A percentile compares a stretch with the other conserved stretches of the same genome.
These are phyloP conservation scores for Crypturellus tataupa DNA, from an alignment of 2,797 vertebrate genomes.

Conservation along the genomic window DNA sequence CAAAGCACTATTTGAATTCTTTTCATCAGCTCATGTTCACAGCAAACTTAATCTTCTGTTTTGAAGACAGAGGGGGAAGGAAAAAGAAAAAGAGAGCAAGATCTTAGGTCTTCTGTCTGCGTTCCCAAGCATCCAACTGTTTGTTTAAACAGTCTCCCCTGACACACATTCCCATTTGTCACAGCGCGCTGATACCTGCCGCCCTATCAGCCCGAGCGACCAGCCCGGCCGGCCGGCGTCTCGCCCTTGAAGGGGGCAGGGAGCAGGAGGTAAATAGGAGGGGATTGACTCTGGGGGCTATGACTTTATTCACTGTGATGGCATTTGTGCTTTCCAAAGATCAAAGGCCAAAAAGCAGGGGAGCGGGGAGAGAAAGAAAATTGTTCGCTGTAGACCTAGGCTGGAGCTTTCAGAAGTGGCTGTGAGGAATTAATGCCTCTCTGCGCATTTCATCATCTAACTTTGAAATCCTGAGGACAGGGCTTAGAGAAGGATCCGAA, in stretches of 20 bases:
- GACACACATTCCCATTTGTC: conserved; percentile 79
- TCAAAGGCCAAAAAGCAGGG: conserved; percentile 65
- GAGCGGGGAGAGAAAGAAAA: conserved; percentile 38
- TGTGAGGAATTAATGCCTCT: conserved; percentile 67
- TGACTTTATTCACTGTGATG: conserved; percentile 71
- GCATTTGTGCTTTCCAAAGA: conserved; percentile 68
- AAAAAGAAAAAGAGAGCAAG: conserved; percentile 56
- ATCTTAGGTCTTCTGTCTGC: conserved; percentile 76
- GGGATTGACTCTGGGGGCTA: conserved; percentile 64
- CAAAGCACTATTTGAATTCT: conserved; percentile 82
- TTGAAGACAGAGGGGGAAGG: conserved; percentile 50
- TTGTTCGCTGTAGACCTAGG: conserved; percentile 8
- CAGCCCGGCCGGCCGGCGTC: background rate
- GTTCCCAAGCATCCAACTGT: conserved; percentile 77
- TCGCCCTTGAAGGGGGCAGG: background rate
- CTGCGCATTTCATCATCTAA: conserved; percentile 40
- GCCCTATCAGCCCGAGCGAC: conserved; percentile 24
- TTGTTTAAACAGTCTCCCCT: conserved; percentile 81
- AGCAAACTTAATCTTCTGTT: conserved; percentile 85
- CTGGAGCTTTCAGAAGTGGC: conserved; percentile 56
- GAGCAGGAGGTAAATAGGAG: conserved; percentile 36
- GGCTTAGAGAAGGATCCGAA: conserved; percentile 30
- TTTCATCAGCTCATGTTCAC: conserved; percentile 85
- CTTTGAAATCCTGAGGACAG: conserved; percentile 63
- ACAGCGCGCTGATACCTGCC: conserved; percentile 75